Base-by-base conservation (phyloP, 2,797 vertebrate genomes). In the Enteromius paludinosus region DNA sequence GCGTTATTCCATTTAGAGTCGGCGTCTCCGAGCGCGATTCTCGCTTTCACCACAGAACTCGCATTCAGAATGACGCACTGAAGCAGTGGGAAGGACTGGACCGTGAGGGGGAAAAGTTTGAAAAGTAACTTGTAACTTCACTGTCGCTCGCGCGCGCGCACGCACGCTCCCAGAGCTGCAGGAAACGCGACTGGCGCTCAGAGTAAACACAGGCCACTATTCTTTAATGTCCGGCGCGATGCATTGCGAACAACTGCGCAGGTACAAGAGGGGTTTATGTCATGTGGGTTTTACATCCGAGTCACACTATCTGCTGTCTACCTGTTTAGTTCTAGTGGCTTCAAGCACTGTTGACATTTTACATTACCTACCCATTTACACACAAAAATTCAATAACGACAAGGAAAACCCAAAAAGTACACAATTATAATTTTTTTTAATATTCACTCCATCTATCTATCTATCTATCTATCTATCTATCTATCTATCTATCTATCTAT, bases 91-190 rank as follows among this genome's bases (percentile, higher is more conserved):
- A 78, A 87, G 86, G 78, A 71, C 77, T 74, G 82, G 23, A 77
- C 75, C 65, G 70, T 70, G 62, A 79, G 49, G 71, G 71, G 70
- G 76, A 59, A 83, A 86, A 79, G 76, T 73, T 74, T 35, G 47
- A 45, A 45, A 68, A 28, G 75, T 69, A 87, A 86, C 73, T 79
- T 86, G 86, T 82, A 83, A 86, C 68, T 73, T 71, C 71, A 78
- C 72, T 68, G 64, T 20, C 56, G 35, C 38, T 70, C 79, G 47
- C 75, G 75, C 69, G 17, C 33, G 33, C 33, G 33, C 33, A 33
- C 33, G 33, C 77, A 35, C n/a, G 17, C 64, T 41, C 23, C 47
- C n/a, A 14, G 15, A 30, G 65, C 54, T 65, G 43, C 45, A 75
- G 33, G 41, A 82, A 61, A 28, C 47, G n/a, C 59, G 30, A 38